These are phyloP conservation scores for Gortyna flavago DNA, from an alignment of 2,888 invertebrate genomes.

Conservation along the genomic window DNA sequence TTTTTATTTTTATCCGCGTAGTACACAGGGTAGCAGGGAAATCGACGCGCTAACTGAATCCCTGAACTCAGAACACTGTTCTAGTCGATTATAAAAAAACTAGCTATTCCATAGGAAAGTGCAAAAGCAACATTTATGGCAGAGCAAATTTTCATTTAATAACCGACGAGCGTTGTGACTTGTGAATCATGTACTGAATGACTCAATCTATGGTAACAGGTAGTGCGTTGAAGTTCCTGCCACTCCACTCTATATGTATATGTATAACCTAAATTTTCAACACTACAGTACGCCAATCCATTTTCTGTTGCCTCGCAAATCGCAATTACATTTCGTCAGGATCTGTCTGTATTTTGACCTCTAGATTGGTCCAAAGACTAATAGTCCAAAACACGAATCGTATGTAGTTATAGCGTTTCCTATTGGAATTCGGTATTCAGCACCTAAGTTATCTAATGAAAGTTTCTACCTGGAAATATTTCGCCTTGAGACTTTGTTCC, in stretches of 20 bases:
- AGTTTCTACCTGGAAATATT: constrained; percentile 10
- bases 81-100: neutral
- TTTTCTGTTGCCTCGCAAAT: no score
- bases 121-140: neutral
- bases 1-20: neutral
- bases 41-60: neutral
- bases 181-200: neutral
- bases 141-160: neutral
- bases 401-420: neutral
- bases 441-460: constrained; percentile 8
- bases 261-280: neutral
- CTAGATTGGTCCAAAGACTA: neutral
- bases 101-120: no score
- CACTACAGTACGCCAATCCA: neutral
- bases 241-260: no score
- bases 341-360: neutral
- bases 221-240: no score
- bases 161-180: neutral
- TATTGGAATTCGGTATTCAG: neutral
- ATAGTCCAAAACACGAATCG: neutral
- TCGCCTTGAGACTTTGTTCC: constrained; percentile 36
- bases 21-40: neutral
- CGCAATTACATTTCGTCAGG: neutral
- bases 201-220: no score
- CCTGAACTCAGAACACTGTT: neutral